Evolutionary conservation across 2,888 invertebrate genomes (phyloP).

Genomic region (Phymatocera aterrima): DNA sequence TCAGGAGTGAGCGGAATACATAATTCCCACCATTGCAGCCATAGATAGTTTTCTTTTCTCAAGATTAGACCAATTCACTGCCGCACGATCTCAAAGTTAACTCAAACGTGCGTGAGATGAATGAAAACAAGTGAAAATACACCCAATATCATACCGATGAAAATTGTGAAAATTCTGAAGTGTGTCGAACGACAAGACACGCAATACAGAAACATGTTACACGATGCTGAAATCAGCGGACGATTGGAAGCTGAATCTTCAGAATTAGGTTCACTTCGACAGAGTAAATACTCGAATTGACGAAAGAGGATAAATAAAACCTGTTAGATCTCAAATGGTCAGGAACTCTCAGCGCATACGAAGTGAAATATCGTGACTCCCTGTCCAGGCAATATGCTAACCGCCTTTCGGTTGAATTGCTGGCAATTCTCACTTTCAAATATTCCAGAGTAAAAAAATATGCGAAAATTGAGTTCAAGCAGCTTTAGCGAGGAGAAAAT

Average conservation of each 20-base stretch:
- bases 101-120: not conserved
- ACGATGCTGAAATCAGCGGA: not conserved
- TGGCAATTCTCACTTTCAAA: not conserved
- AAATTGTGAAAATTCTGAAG: not conserved
- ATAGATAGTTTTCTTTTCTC: not conserved
- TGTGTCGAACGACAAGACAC: not conserved
- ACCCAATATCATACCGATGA: not conserved
- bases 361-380: not conserved
- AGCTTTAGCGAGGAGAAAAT: not conserved
- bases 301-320: not conserved
- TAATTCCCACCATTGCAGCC: not conserved
- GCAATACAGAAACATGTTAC: not conserved
- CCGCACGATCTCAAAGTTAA: not conserved
- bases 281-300: not conserved
- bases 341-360: not conserved
- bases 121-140: not conserved
- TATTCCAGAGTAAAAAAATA: not conserved
- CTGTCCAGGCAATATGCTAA: not conserved
- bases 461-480: slow-evolving; percentile 5
- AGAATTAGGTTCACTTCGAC: not conserved
- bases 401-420: not conserved
- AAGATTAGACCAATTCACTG: not conserved
- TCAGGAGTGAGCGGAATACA: not conserved
- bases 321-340: not conserved
- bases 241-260: not conserved